Evolutionary conservation across 2,113 vertebrate genomes (phyloP), one percentile per base, ranked within the genome.

Genomic region (Carettochelys insculpta): DNA sequence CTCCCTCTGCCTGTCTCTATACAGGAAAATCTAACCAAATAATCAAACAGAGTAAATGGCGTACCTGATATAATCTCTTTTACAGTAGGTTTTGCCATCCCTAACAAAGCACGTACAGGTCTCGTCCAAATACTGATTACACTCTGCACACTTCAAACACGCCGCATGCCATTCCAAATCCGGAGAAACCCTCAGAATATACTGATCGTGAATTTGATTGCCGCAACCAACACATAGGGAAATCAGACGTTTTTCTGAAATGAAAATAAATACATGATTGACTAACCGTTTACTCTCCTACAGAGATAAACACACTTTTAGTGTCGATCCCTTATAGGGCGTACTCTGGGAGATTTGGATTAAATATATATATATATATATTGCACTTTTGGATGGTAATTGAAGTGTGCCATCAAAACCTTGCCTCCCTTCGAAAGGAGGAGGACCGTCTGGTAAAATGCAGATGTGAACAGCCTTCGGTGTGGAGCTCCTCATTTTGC

Each of bases 131-230:
- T 99, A 99, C 98, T 99, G 99, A 97, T 98, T 99, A 97, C 99
- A 99, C 95, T 99, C 99, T 52, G 99, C 99, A 96, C 99, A 99
- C 97, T 99, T 99, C 95, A 99, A 98, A 97, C 99, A 99, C 71
- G 99, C 99, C 17, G 99, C 99, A 97, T 99, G 99, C 99, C 99
- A 99, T 98, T 99, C 99, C 98, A 99, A 98, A 98, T 99, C 99
- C 96, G 99, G 99, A 86, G 99, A 99, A 97, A 99, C 99, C 97
- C 99, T 98, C 95, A 99, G 98, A 97, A 99, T 99, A 97, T 99
- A 99, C 98, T 99, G 99, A 97, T 99, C 99, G 97, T 99, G 99
- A 98, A 99, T 99, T 96, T 99, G 99, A 98, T 99, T 99, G 97
- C 99, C 99, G 98, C 99, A 99, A 97, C 99, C 99, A 96, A 99